Evolutionary conservation across 2,888 invertebrate genomes (phyloP).

Genomic region (Lysandra bellargus): DNA sequence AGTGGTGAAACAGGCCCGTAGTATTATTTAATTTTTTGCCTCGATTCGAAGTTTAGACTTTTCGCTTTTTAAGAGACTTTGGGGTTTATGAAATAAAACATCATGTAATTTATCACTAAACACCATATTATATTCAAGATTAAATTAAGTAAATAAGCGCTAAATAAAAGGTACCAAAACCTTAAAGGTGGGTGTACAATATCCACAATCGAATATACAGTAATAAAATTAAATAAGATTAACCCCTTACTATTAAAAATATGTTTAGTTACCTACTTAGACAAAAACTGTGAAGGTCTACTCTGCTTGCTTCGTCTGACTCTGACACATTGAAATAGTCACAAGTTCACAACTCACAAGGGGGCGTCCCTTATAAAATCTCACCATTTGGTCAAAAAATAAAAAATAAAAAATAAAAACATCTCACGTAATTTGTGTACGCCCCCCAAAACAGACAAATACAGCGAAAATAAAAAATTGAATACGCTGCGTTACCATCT

Average conservation of each 20-base stretch:
- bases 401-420: no score
- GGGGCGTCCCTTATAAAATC: no score
- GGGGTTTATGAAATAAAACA: neutral
- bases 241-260: neutral
- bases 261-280: neutral
- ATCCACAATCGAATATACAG: neutral
- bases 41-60: no score
- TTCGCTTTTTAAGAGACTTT: no score
- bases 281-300: neutral
- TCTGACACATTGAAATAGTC: no score
- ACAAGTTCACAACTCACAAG: no score
- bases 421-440: no score
- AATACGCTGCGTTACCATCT: neutral
- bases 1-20: no score
- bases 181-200: constrained; percentile 2
- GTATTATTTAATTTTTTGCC: no score
- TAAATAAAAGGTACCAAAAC: neutral
- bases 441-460: no score
- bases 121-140: neutral
- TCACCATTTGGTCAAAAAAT: no score
- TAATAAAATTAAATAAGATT: neutral
- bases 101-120: neutral
- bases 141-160: constrained; percentile 3
- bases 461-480: neutral
- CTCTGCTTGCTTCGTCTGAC: no score